Conservation (phyloP, 2,113 vertebrate species). For the Zootoca vivipara region DNA sequence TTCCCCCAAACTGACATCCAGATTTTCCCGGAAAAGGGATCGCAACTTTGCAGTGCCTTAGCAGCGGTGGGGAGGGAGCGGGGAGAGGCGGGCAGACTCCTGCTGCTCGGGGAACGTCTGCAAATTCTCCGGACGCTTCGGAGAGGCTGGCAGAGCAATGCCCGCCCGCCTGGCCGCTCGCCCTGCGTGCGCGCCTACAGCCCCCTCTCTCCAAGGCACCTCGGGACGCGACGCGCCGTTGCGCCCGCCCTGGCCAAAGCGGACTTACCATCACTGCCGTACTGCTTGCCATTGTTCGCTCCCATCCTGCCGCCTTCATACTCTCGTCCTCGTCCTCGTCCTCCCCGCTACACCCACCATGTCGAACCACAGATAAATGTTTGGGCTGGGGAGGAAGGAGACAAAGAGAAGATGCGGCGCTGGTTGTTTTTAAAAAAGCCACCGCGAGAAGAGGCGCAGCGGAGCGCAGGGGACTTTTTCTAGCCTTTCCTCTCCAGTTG, state of each 20-base stretch:
- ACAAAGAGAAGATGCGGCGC: fast-evolving
- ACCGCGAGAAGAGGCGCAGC: neutral
- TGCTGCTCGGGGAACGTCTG: neutral
- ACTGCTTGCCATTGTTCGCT: conserved; percentile 97
- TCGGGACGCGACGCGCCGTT: no score
- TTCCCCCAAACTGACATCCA: neutral
- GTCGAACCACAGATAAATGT: conserved; percentile 48
- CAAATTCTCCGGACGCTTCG: neutral
- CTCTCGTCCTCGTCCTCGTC: conserved; percentile 73
- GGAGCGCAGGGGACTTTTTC: neutral
- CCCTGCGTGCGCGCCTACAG: neutral
- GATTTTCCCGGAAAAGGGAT: neutral
- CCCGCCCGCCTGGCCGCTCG: neutral
- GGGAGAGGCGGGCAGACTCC: neutral
- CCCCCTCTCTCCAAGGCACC: neutral
- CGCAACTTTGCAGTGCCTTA: neutral
- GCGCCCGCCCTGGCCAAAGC: neutral
- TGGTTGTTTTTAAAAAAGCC: neutral
- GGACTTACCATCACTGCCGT: conserved; percentile 95
- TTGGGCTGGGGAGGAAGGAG: neutral
- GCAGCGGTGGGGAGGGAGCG: neutral
- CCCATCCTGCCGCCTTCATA: conserved; percentile 94
- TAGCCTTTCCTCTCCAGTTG: neutral
- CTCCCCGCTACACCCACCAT: conserved; percentile 66
- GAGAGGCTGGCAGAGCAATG: neutral